Conservation (phyloP, 2,888 invertebrate genomes). For the Melieria omissa region DNA sequence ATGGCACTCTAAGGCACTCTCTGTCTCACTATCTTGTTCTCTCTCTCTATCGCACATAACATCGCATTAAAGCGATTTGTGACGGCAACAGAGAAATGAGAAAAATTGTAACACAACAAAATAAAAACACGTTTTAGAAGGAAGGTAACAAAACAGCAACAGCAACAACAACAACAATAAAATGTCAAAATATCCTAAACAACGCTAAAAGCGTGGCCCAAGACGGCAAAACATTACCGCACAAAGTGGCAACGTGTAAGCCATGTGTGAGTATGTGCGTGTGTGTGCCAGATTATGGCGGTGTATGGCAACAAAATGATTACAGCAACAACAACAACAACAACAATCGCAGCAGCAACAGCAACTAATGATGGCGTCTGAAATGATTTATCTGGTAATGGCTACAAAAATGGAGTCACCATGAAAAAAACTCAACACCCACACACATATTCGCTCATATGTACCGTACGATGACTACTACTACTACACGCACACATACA, state of each 20-base stretch:
- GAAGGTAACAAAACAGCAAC: no score
- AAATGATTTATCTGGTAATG: conserved; percentile 58
- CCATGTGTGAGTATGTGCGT: conserved; percentile 1
- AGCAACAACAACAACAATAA: no score
- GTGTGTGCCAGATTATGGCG: neutral
- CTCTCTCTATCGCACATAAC: conserved; percentile 8
- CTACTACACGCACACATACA: neutral
- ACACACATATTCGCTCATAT: neutral
- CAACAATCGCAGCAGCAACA: conserved; percentile 28
- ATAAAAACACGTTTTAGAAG: conserved; percentile 27
- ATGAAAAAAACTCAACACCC: neutral
- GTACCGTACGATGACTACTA: neutral
- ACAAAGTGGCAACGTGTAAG: conserved; percentile 11
- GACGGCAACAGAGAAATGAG: conserved; percentile 38
- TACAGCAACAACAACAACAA: conserved; percentile 50
- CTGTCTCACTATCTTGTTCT: no score
- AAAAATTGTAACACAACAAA: neutral
- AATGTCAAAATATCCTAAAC: no score
- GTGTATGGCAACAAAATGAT: conserved; percentile 51
- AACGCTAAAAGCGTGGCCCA: conserved; percentile 2
- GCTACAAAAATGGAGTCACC: conserved; percentile 13
- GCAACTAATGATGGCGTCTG: conserved; percentile 60
- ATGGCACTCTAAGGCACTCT: no score
- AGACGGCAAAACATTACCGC: conserved; percentile 21
- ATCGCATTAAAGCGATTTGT: conserved; percentile 32